A percentile compares a stretch with the other conserved stretches of the same genome.
phyloP scores from a whole-genome alignment of 1,140 invertebrate species.

The Ceratoteleas bidentatus region DNA sequence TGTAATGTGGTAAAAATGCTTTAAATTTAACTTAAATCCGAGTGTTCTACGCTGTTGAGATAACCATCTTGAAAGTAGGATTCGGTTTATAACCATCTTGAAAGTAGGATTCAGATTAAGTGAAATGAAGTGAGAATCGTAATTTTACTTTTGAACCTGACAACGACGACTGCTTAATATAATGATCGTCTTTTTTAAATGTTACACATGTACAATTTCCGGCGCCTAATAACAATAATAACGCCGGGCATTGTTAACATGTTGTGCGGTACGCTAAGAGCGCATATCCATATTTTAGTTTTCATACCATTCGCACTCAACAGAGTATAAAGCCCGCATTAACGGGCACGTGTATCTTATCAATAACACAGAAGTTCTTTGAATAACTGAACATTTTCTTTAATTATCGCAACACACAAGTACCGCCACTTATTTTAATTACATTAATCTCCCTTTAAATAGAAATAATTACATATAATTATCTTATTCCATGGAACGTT shows the following conservation, averaged over 20 bases:
- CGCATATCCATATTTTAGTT: conserved; percentile 50
- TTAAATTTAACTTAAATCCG: too few species aligned
- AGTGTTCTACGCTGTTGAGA: too few species aligned
- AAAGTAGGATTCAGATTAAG: too few species aligned
- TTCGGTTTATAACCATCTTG: too few species aligned
- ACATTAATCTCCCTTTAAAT: conserved; percentile 63
- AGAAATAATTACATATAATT: conserved; percentile 64
- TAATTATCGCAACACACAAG: conserved; percentile 63
- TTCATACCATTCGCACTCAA: conserved; percentile 56
- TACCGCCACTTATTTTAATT: conserved; percentile 66
- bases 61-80: too few species aligned
- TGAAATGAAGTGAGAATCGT: background rate
- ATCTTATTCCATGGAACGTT: conserved; percentile 63
- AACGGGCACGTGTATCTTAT: conserved; percentile 63
- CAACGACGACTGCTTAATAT: conserved; percentile 13
- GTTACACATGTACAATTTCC: conserved; percentile 51
- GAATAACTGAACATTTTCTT: conserved; percentile 65
- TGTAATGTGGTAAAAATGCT: too few species aligned
- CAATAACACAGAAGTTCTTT: conserved; percentile 63
- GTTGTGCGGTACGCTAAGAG: conserved; percentile 36
- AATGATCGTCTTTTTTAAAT: conserved; percentile 48
- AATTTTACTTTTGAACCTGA: background rate
- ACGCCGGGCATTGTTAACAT: conserved; percentile 44
- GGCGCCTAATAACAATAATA: conserved; percentile 55
- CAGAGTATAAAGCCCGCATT: conserved; percentile 58